Evolutionary conservation across 1,140 invertebrate genomes (phyloP), one percentile per base, ranked within the genome.

Genomic region (Drosophila sp.): DNA sequence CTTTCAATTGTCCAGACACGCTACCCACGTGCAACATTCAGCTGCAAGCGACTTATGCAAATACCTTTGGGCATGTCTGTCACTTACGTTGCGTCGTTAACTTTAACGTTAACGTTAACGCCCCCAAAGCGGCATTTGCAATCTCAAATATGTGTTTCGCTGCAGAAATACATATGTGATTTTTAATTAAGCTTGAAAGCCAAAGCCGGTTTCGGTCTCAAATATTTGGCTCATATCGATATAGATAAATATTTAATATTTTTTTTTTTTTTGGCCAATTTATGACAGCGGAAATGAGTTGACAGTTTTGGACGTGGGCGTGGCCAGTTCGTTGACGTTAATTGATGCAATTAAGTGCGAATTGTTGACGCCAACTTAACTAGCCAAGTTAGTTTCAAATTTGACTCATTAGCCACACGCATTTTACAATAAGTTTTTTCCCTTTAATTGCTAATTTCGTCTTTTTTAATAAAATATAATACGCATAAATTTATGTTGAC

Each of bases 221-320:
- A 54, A 82, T 70, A 74, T 83, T 78, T 79, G 65, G 76, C 54
- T 66, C 48, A 48, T 63, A 79, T 67, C 59, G 64, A 61, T 50
- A 32, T 51, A 57, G 53, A 65, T 51, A 65, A 46, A 51, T 25
- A 27, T 61, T 56, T 36, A 6, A 53, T 40, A 62, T 43, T 21
- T 50, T 36, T 62, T 45, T 50, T 66, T 63, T 50, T 56, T 2
- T 18, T 53, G 65, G 29, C 64, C 72, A 82, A 64, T 58, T 87
- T 89, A 89, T 87, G 83, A 87, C 76, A 79, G 76, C 83, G 83
- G 83, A 87, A 89, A 63, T 77, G 64, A 83, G 71, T 76, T 89
- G 80, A 89, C 83, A 77, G 46, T 64, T 66, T 57, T 13, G 41
- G 27, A 4, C 18, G 80, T 89, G 72, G 83, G 83, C 83, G 83